Conservation (phyloP, 1,140 invertebrate species). For the Cydia strobilella region DNA sequence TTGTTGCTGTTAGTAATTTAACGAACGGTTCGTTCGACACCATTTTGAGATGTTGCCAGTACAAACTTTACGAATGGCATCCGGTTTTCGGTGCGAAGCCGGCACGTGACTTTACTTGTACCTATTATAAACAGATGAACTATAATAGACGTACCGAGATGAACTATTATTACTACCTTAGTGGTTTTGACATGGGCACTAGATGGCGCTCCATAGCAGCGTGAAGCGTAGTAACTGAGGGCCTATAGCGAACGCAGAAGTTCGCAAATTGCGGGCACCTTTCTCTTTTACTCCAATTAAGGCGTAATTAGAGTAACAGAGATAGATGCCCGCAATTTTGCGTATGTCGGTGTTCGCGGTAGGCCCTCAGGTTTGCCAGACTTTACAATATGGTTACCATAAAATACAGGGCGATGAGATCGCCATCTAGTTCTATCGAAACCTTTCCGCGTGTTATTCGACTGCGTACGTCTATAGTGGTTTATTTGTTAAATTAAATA, state of each 20-base stretch:
- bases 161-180: background rate
- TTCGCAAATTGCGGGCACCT: too few species aligned
- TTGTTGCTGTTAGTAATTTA: slow-evolving; percentile 36
- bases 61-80: slow-evolving; percentile 29
- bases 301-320: too few species aligned
- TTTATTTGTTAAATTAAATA: slow-evolving; percentile 1
- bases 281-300: too few species aligned
- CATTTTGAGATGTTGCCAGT: slow-evolving; percentile 32
- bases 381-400: too few species aligned
- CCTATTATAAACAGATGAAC: background rate
- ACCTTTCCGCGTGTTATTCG: background rate
- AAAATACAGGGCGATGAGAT: background rate
- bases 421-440: background rate
- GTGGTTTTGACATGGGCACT: background rate
- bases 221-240: too few species aligned
- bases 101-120: slow-evolving; percentile 5
- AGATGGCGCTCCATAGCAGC: background rate
- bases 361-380: too few species aligned
- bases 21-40: slow-evolving; percentile 17
- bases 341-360: too few species aligned
- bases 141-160: background rate
- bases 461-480: background rate
- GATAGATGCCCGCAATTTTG: too few species aligned
- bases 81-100: background rate
- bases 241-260: too few species aligned